These are phyloP conservation scores for Morone chrysops DNA, from an alignment of 2,113 vertebrate genomes.

Conservation along the genomic window DNA sequence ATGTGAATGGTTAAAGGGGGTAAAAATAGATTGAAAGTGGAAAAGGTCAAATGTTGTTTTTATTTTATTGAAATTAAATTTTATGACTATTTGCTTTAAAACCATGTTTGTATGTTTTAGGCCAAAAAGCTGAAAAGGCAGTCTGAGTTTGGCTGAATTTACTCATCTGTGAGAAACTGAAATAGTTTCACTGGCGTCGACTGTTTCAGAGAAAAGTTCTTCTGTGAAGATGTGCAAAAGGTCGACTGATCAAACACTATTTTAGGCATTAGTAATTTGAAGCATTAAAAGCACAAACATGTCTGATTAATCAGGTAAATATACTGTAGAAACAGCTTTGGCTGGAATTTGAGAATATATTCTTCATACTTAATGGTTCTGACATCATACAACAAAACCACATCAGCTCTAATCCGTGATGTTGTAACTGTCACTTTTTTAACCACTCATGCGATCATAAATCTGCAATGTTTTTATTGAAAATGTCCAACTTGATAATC, in stretches of 20 bases:
- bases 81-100: neutral
- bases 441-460: neutral
- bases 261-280: neutral
- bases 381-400: too few species aligned
- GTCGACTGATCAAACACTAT: neutral
- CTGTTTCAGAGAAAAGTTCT: slow-evolving; percentile 26
- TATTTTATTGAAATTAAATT: neutral
- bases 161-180: neutral
- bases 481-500: neutral
- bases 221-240: slow-evolving; percentile 29
- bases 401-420: too few species aligned
- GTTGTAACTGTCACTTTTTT: too few species aligned
- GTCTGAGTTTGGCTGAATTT: neutral
- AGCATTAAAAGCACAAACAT: slow-evolving; percentile 5
- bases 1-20: neutral
- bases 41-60: neutral
- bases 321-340: neutral
- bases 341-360: too few species aligned
- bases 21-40: neutral
- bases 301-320: neutral
- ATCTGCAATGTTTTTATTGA: neutral
- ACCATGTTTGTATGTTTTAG: neutral
- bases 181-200: neutral
- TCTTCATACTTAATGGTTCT: too few species aligned
- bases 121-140: slow-evolving; percentile 5